Evolutionary conservation across 2,888 invertebrate species (phyloP), one percentile per base, ranked within the genome.

Genomic region (Holacanthella duospinosa): DNA sequence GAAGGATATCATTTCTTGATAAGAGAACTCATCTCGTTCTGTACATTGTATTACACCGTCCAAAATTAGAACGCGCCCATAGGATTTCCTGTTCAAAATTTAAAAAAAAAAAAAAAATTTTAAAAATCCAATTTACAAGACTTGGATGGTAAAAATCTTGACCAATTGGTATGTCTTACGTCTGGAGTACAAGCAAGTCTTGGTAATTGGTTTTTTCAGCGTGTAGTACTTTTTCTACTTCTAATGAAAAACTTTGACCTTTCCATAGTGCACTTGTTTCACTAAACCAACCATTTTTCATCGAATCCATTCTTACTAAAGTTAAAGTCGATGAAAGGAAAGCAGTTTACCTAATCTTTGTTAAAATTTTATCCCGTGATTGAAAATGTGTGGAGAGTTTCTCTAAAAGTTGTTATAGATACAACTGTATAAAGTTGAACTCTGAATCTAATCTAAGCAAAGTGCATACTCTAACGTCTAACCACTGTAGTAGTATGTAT

Each of bases 11-110:
- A 96, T 96, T 80, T 99, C 99, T 27, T 97, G 97, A 78, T 99
- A 99, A 0, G 95, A 85, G 78, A 91, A 95, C 78, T 99, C 99
- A 80, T 99, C 99, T 72, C 85, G 84, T 77, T 96, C 88, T 0
- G 96, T 92, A 75, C 94, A 95, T 76, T 99, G 99, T 72, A 99
- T 94, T 28, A 96, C 90, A 27, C 94, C 95, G 79, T 99, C 97
- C 53, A 99, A 79, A 1, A 95, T 86, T 56, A 99, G 79, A 1
- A 88, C 91, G 74, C 81, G 86, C 0, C 99, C 99, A 75, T 93
- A 86, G 53, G 85, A 82, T 74, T 82, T 82, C 65, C 88, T n/a
- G n/a, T n/a, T n/a, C n/a, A n/a, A n/a, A n/a, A n/a, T n/a, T n/a
- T 88, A 77, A 16, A 79, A 77, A 69, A 74, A 59, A 58, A 66